Conservation (phyloP, 1,140 invertebrate genomes). For the Subanguina moxae region DNA sequence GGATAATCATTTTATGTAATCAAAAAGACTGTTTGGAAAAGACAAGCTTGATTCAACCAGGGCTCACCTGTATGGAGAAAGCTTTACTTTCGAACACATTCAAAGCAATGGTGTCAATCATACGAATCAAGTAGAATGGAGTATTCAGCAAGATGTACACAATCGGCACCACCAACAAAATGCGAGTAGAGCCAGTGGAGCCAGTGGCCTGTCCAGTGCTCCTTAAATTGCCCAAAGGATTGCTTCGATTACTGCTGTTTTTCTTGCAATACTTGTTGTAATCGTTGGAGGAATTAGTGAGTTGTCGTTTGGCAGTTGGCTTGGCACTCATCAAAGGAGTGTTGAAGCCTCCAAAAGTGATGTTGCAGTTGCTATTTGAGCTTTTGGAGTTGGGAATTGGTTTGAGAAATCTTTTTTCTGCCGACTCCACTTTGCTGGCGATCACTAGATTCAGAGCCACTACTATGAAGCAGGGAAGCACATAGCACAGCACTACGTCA, state of each 20-base stretch:
- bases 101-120: constrained; percentile 53
- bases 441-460: constrained; percentile 54
- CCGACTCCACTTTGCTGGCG: constrained; percentile 45
- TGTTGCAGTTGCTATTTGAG: neutral
- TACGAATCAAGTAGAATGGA: constrained; percentile 54
- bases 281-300: neutral
- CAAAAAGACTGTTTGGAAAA: neutral
- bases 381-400: neutral
- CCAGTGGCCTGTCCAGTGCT: constrained; percentile 8
- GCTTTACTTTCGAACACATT: constrained; percentile 43
- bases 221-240: neutral
- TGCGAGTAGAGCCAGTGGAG: constrained; percentile 36
- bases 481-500: constrained; percentile 56
- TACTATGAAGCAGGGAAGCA: constrained; percentile 53
- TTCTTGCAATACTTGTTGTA: neutral
- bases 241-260: neutral
- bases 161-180: constrained; percentile 56
- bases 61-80: constrained; percentile 28
- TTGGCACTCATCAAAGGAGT: constrained; percentile 1
- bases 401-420: constrained; percentile 31
- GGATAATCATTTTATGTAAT: neutral
- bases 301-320: neutral
- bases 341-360: neutral
- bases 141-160: constrained; percentile 59
- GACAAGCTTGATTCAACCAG: no score